Conservation (phyloP, 2,888 invertebrate species). For the Macrostomum cliftonense region DNA sequence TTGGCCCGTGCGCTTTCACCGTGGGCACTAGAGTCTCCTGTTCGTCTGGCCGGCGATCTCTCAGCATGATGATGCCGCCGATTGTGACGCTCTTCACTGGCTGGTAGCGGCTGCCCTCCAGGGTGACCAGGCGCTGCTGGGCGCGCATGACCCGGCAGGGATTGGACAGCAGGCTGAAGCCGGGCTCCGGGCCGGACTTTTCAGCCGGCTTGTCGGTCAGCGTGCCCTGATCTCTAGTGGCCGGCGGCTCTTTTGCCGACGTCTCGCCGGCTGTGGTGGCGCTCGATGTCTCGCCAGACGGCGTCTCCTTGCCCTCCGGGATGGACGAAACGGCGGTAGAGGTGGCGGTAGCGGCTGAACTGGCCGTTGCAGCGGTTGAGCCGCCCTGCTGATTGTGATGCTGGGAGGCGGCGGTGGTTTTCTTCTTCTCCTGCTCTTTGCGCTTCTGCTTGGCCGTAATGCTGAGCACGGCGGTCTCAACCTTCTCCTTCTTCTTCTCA, state of each 20-base stretch:
- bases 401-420: constrained; percentile 23
- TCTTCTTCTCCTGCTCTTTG: constrained; percentile 12
- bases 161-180: constrained; percentile 72
- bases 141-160: constrained; percentile 83
- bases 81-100: constrained; percentile 64
- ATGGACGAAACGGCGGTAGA: background rate
- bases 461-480: constrained; percentile 86
- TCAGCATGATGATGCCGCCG: constrained; percentile 86
- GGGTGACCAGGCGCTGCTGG: constrained; percentile 50
- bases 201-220: constrained; percentile 37
- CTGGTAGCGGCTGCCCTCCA: constrained; percentile 62
- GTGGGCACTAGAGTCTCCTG: constrained; percentile 75
- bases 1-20: constrained; percentile 47
- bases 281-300: background rate
- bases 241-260: constrained; percentile 15
- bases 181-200: constrained; percentile 49
- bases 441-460: constrained; percentile 61
- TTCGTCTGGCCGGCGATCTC: constrained; percentile 57
- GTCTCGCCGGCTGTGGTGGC: constrained; percentile 12
- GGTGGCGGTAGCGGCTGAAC: background rate
- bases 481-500: constrained; percentile 86
- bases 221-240: constrained; percentile 36
- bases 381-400: constrained; percentile 3
- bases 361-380: constrained; percentile 6
- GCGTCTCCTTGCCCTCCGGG: constrained; percentile 4